Percentiles rank a stretch among this genome's conserved stretches.
Evolutionary conservation across 2,888 invertebrate genomes (phyloP).

Genomic region (Clivina fossor): DNA sequence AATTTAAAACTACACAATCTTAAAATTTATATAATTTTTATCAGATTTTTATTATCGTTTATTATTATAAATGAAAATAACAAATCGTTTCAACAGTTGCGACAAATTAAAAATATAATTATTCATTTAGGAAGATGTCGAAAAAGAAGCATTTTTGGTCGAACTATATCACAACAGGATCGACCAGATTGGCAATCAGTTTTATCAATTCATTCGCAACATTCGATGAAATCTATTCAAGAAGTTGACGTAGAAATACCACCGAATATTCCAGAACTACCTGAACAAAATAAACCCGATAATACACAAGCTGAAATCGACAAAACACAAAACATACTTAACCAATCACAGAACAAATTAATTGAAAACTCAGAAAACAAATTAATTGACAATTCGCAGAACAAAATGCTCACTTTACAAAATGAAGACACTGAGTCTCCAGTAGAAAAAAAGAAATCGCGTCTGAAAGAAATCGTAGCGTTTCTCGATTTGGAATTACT

Average conservation of each 20-base stretch:
- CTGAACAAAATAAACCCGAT: neutral
- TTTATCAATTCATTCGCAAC: neutral
- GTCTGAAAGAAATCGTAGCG: slow-evolving; percentile 45
- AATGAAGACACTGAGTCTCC: too few relatives aligned
- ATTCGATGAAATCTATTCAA: slow-evolving; percentile 31
- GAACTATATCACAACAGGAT: neutral
- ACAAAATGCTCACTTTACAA: too few relatives aligned
- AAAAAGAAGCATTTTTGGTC: neutral
- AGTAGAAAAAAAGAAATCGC: neutral
- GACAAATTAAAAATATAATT: neutral
- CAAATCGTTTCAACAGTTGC: too few relatives aligned
- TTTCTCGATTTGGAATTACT: slow-evolving; percentile 67
- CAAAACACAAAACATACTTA: too few relatives aligned
- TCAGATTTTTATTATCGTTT: too few relatives aligned
- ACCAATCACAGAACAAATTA: too few relatives aligned
- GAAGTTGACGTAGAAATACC: slow-evolving; percentile 40
- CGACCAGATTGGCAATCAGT: neutral
- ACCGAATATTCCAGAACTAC: slow-evolving; percentile 1
- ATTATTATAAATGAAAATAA: too few relatives aligned
- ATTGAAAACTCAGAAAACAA: too few relatives aligned
- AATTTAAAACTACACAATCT: neutral
- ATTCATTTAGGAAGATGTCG: slow-evolving; percentile 3
- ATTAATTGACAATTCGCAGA: too few relatives aligned
- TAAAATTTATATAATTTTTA: too few relatives aligned
- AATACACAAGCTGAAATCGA: too few relatives aligned